These are phyloP conservation scores for Trachelipus rathkii DNA, from an alignment of 1,140 invertebrate species.

Conservation along the genomic window DNA sequence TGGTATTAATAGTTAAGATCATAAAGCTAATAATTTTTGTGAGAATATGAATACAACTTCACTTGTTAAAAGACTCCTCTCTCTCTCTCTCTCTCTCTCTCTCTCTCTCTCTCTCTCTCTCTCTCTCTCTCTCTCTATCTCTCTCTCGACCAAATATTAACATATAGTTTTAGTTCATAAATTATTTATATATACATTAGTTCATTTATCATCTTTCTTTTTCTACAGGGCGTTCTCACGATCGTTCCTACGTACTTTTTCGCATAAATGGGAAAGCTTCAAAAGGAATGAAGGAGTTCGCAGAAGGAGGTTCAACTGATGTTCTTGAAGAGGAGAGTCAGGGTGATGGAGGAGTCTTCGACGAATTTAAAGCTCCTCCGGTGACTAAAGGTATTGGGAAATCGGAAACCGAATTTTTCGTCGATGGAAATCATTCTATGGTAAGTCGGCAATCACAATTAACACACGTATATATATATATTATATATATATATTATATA, in stretches of 20 bases:
- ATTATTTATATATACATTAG: not conserved
- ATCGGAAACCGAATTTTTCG: slow-evolving; percentile 75
- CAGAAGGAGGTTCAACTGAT: slow-evolving; percentile 71
- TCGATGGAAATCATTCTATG: slow-evolving; percentile 81
- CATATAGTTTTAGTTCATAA: not conserved
- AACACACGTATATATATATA: no score
- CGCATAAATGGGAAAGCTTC: slow-evolving; percentile 69
- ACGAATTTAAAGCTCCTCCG: slow-evolving; percentile 77
- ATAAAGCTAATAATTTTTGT: no score
- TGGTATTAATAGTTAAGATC: no score
- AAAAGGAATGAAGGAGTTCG: slow-evolving; percentile 69
- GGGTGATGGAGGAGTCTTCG: slow-evolving; percentile 48
- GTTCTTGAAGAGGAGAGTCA: slow-evolving; percentile 59
- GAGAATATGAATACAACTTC: no score
- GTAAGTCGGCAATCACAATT: no score
- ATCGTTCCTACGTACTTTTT: slow-evolving; percentile 72
- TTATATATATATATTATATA: no score
- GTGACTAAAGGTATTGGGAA: slow-evolving; percentile 71
- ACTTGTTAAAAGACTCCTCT: no score
- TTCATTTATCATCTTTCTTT: not conserved
- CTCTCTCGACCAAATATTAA: not conserved
- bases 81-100: no score
- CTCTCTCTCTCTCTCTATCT: no score
- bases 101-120: no score
- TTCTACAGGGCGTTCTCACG: slow-evolving; percentile 76